Base-by-base conservation (phyloP, 2,888 invertebrate genomes). In the Corythucha ciliata region DNA sequence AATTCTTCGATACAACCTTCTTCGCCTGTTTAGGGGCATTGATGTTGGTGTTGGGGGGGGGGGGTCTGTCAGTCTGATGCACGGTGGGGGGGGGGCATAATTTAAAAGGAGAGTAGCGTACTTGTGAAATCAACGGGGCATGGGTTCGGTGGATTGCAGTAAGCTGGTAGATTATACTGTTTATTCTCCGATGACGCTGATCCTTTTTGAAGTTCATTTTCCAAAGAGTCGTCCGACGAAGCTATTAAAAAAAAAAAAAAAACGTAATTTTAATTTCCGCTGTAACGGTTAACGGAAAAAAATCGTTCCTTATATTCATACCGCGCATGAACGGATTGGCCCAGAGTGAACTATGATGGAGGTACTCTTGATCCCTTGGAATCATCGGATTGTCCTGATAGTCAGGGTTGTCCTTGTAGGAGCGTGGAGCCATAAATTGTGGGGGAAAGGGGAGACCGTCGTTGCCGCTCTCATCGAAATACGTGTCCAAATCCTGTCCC, bases 91-190 rank as follows among this genome's bases (percentile, higher is more conserved):
- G n/a, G n/a, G n/a, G n/a, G n/a, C n/a, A n/a, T n/a, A n/a, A n/a
- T n/a, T n/a, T n/a, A n/a, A n/a, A n/a, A 6, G n/a, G n/a, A n/a
- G n/a, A n/a, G n/a, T n/a, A n/a, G n/a, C n/a, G n/a, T 69, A 85
- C 89, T 81, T 56, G 81, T 79, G 66, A 88, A 94, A 59, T 94
- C 97, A 53, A 89, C 79, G 2, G 97, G 98, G 66, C 98, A 98
- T 0, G 98, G 98, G 70, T 98, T 98, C 2, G 97, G 97, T 1
- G 98, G 98, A 69, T 96, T 94, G 69, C 98, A 98, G 70, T 98
- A 98, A 18, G 97, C 94, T 0, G 97, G 97, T 53, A 98, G 73
- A 8, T 87, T 85, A 65, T 97, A 94, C 3, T 86, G 81, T 70
- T 96, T 96, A 40, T 39, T 45, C 3, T 22, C 24, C n/a, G n/a